phyloP scores from a whole-genome alignment of 2,113 vertebrate genomes.

The Tylochromis polylepis region DNA sequence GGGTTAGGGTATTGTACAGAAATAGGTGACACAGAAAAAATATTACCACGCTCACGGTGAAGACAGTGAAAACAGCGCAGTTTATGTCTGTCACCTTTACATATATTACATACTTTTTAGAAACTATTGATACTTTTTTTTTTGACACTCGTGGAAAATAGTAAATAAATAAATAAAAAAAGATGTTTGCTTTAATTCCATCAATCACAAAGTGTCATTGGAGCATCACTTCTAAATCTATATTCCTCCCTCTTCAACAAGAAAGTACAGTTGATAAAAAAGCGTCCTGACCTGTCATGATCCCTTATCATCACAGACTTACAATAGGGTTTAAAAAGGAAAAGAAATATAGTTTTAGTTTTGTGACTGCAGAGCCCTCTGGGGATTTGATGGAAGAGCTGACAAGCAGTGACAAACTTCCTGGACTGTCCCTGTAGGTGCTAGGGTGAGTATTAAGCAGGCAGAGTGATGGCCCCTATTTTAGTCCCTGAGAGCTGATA shows the following conservation, averaged over 20 bases:
- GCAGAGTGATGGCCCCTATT: slow-evolving; percentile 27
- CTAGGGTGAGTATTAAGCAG: slow-evolving; percentile 28
- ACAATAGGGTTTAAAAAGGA: slow-evolving; percentile 25
- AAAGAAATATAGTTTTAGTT: slow-evolving; percentile 43
- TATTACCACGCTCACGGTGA: neutral
- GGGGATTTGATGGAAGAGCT: slow-evolving; percentile 52
- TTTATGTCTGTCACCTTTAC: neutral
- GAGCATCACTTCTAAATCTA: neutral
- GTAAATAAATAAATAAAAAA: neutral
- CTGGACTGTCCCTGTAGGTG: slow-evolving; percentile 41
- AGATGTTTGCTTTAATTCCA: neutral
- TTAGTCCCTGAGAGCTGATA: slow-evolving; percentile 44
- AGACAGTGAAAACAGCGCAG: neutral
- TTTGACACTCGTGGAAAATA: neutral
- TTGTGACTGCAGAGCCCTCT: slow-evolving; percentile 6
- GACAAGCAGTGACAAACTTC: slow-evolving; percentile 54
- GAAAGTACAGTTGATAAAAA: slow-evolving; percentile 17
- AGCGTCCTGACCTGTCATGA: slow-evolving; percentile 14
- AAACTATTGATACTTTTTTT: neutral
- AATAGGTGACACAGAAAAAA: neutral
- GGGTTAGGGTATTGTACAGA: no score
- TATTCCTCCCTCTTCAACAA: slow-evolving; percentile 11
- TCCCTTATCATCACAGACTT: slow-evolving; percentile 40
- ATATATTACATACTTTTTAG: neutral
- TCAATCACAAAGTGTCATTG: neutral